A percentile compares a stretch with the other conserved stretches of the same genome.
These are phyloP conservation scores for Drosophila sp. DNA, from an alignment of 1,140 invertebrate genomes.

Conservation along the genomic window DNA sequence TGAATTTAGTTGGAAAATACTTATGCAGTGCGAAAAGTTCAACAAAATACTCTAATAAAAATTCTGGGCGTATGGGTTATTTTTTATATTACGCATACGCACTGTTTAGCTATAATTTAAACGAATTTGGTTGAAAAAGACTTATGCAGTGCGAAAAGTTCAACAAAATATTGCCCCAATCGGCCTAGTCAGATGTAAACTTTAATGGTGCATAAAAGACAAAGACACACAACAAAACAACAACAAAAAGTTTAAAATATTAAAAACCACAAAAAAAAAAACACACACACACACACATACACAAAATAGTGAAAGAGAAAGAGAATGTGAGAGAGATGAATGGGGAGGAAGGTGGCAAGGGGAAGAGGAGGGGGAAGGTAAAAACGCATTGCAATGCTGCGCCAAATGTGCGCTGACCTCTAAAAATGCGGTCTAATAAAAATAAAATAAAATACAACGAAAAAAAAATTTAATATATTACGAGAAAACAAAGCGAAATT, in stretches of 20 bases:
- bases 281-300: neutral
- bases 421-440: slow-evolving; percentile 77
- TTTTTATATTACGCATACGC: slow-evolving; percentile 52
- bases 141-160: neutral
- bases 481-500: slow-evolving; percentile 74
- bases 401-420: slow-evolving; percentile 78
- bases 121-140: slow-evolving; percentile 12
- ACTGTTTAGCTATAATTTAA: slow-evolving; percentile 15
- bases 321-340: no score
- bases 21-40: neutral
- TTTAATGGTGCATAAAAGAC: slow-evolving; percentile 53
- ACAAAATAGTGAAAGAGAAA: neutral
- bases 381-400: slow-evolving; percentile 65
- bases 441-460: slow-evolving; percentile 38
- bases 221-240: slow-evolving; percentile 25
- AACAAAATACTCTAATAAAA: no score
- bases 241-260: slow-evolving; percentile 37
- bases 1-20: slow-evolving; percentile 7
- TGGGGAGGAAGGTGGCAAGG: no score
- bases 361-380: neutral
- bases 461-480: slow-evolving; percentile 60
- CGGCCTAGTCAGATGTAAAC: slow-evolving; percentile 41
- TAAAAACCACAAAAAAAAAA: slow-evolving; percentile 35
- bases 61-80: slow-evolving; percentile 48
- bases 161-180: slow-evolving; percentile 15